phyloP scores from a whole-genome alignment of 2,888 invertebrate species.

The Mantis religiosa region DNA sequence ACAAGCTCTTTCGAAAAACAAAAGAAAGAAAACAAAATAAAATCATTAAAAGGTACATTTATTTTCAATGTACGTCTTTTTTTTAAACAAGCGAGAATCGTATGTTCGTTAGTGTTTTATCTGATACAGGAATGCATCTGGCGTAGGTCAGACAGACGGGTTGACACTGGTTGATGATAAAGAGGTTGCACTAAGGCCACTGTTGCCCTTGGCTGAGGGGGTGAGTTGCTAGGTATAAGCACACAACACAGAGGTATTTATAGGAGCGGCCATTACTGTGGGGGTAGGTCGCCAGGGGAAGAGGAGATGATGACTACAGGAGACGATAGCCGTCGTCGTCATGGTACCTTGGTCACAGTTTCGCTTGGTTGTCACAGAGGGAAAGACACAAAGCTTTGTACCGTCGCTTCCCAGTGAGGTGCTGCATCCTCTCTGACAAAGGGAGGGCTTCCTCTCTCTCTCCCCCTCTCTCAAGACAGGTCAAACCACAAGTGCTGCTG shows the following conservation, averaged over 20 bases:
- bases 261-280: background rate
- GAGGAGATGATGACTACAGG: background rate
- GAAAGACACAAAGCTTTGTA: constrained; percentile 16
- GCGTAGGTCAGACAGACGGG: too few species aligned
- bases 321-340: constrained; percentile 1
- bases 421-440: background rate
- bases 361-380: constrained; percentile 16
- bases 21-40: too few species aligned
- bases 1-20: too few species aligned
- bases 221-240: background rate
- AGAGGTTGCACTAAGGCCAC: too few species aligned
- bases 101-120: too few species aligned
- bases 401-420: background rate
- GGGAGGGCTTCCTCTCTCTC: background rate
- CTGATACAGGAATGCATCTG: too few species aligned
- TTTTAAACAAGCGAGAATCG: too few species aligned
- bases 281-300: background rate
- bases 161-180: too few species aligned
- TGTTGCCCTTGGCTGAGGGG: background rate
- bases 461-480: background rate
- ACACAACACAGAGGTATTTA: background rate
- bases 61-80: too few species aligned
- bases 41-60: too few species aligned
- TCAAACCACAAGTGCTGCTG: background rate
- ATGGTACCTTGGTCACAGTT: constrained; percentile 16